Base-by-base conservation (phyloP, 2,888 invertebrate species). In the Unio delphinus region DNA sequence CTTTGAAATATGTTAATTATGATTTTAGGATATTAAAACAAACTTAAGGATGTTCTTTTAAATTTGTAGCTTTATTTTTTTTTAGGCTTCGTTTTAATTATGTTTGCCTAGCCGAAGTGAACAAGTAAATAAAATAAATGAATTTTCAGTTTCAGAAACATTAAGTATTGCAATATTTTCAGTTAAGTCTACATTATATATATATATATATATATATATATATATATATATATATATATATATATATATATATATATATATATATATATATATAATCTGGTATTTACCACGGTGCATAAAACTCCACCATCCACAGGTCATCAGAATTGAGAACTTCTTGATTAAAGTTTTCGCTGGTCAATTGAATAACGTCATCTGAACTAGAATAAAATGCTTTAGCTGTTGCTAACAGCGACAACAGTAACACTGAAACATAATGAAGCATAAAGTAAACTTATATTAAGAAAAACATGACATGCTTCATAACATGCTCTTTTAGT, bases 301-400 rank as follows among this genome's bases (percentile, higher is more conserved):
- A 98, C 87, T 99, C 98, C 1, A 99, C 95, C 70, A 99, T 91
- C 98, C 98, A 99, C 34, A 99, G 91, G 81, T 94, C 93, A 89
- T 98, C 95, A 78, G 95, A 93, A 79, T 95, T 93, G 64, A 94
- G 90, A 6, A 99, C 98, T 81, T 94, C 91, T 80, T 92, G 93
- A 83, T 98, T 94, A 89, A 98, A 99, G 91, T 97, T 98, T 65
- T 92, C 92, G 0, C 95, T 93, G n/a, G 94, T 97, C 74, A 99
- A 91, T 70, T 96, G 95, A 18, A 97, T 92, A 26, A 98, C 97
- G 87, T 94, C 94, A 55, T 88, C 87, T 34, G 83, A 78, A 23
- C 83, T 77, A 7, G 78, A 74, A 72, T 88, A 89, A 66, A 87
- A 64, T 7, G 79, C 83, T n/a, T 69, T 60, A 2, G 72, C 76